phyloP scores from a whole-genome alignment of 1,140 invertebrate genomes.

The Myzus persicae region DNA sequence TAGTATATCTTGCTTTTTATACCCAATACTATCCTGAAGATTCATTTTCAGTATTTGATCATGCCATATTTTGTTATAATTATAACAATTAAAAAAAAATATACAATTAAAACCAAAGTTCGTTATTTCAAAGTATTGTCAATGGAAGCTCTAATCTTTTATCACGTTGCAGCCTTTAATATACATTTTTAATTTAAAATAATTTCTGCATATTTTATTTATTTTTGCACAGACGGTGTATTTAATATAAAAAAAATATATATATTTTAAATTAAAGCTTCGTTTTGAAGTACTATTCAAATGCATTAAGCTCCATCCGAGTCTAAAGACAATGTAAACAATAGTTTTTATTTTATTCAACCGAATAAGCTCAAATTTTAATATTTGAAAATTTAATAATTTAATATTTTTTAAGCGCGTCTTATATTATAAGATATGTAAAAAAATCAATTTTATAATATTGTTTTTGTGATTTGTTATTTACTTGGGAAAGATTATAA shows the following conservation, averaged over 20 bases:
- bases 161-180: not conserved
- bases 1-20: too few species aligned
- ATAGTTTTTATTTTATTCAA: not conserved
- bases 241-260: not conserved
- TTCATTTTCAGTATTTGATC: too few species aligned
- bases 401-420: not conserved
- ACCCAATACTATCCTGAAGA: too few species aligned
- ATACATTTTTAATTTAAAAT: not conserved
- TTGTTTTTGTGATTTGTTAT: too few species aligned
- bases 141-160: not conserved
- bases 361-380: not conserved
- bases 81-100: too few species aligned
- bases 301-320: not conserved
- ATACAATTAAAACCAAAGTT: not conserved
- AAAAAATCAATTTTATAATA: not conserved
- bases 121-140: not conserved
- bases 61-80: too few species aligned
- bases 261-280: not conserved
- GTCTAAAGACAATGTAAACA: not conserved
- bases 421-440: not conserved
- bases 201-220: not conserved
- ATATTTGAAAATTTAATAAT: not conserved
- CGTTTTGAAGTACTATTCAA: not conserved
- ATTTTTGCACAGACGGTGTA: not conserved
- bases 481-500: too few species aligned